Percentiles rank a stretch among this genome's conserved stretches.
Evolutionary conservation across 2,888 invertebrate genomes (phyloP).

Genomic region (Dicyrtoma fusca): DNA sequence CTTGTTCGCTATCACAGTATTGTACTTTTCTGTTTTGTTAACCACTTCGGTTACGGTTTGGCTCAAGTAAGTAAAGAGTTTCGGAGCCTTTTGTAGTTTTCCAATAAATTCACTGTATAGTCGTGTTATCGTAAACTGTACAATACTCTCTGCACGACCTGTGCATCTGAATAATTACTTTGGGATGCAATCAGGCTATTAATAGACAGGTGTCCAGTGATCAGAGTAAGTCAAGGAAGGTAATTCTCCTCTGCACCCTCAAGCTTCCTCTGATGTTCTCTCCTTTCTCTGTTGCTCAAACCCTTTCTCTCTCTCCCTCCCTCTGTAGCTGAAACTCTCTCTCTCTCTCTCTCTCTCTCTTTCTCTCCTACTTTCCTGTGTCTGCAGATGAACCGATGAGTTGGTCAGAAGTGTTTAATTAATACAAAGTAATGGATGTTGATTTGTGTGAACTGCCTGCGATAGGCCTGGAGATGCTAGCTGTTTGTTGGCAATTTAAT

Average conservation of each 20-base stretch:
- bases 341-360: not conserved
- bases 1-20: too few species aligned
- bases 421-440: conserved; percentile 19
- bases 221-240: conserved; percentile 32
- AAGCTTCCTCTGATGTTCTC: conserved; percentile 25
- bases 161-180: conserved; percentile 35
- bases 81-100: conserved; percentile 28
- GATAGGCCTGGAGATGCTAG: not conserved
- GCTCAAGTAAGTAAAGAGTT: conserved; percentile 19
- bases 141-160: too few species aligned
- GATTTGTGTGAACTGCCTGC: not conserved
- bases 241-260: conserved; percentile 33
- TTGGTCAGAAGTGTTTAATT: conserved; percentile 35
- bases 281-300: not conserved
- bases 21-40: not conserved
- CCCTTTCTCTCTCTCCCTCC: not conserved
- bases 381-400: conserved; percentile 10
- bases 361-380: not conserved
- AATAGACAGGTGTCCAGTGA: conserved; percentile 46
- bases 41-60: not conserved
- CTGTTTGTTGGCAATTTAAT: not conserved
- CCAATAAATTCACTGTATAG: not conserved
- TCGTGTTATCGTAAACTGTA: too few species aligned
- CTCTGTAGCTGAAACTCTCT: conserved; percentile 12
- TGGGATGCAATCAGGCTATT: conserved; percentile 42